phyloP scores from a whole-genome alignment of 2,797 vertebrate genomes.

The Iguana delicatissima region DNA sequence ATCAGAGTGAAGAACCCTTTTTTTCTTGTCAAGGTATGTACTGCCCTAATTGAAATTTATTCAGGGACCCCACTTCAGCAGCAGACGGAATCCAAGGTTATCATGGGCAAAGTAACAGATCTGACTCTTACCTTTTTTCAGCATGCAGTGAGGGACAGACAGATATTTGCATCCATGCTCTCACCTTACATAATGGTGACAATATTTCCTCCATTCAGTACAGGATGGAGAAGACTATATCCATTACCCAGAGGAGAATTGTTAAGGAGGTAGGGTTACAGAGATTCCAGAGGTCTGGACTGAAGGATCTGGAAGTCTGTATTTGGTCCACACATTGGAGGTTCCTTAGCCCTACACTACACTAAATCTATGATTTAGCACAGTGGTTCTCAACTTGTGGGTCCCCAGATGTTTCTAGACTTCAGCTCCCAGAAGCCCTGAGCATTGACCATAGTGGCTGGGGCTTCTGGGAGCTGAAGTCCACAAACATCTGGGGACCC shows the following conservation, averaged over 20 bases:
- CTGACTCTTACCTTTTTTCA: background rate
- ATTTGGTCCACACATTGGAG: background rate
- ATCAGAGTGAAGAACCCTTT: background rate
- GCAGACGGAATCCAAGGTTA: background rate
- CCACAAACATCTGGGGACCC: no score
- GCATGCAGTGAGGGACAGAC: background rate
- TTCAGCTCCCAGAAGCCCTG: no score
- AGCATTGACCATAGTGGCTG: no score
- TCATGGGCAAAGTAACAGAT: background rate
- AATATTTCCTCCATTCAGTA: background rate
- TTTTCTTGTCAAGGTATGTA: background rate
- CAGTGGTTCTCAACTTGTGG: no score
- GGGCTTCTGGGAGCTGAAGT: no score
- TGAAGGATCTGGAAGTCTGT: background rate
- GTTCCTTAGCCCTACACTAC: background rate
- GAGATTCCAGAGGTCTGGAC: background rate
- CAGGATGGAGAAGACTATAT: background rate
- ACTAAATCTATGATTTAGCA: no score
- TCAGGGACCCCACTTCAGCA: background rate
- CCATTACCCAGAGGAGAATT: background rate
- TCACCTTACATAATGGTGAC: background rate
- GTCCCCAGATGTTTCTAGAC: no score
- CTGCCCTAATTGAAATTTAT: background rate
- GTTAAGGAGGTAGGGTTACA: background rate
- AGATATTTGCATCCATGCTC: background rate